Conservation (phyloP, 2,113 vertebrate genomes). For the Pogonocichla stellata region DNA sequence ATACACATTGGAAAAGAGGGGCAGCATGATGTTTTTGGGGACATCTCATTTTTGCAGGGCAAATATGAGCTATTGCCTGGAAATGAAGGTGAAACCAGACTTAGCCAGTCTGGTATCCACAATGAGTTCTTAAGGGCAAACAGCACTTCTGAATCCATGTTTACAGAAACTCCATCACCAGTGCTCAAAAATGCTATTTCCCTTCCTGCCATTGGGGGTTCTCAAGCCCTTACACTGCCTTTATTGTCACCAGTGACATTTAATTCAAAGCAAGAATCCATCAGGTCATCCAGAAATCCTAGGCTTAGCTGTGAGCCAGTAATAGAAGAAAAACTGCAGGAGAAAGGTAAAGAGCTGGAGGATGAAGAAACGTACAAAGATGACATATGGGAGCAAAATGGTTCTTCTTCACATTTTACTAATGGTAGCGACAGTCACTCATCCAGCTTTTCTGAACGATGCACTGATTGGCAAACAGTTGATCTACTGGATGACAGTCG, state of each 20-base stretch:
- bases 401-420: slow-evolving; percentile 70
- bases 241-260: slow-evolving; percentile 85
- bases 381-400: slow-evolving; percentile 75
- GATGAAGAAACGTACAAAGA: slow-evolving; percentile 76
- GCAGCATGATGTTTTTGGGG: slow-evolving; percentile 92
- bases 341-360: slow-evolving; percentile 73
- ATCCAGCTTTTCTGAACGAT: slow-evolving; percentile 82
- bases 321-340: slow-evolving; percentile 76
- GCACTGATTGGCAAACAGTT: slow-evolving; percentile 85
- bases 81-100: slow-evolving; percentile 72
- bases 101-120: slow-evolving; percentile 79
- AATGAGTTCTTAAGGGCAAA: slow-evolving; percentile 89
- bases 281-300: slow-evolving; percentile 77
- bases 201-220: slow-evolving; percentile 92
- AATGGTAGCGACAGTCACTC: slow-evolving; percentile 79
- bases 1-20: slow-evolving; percentile 96
- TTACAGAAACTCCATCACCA: slow-evolving; percentile 89
- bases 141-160: slow-evolving; percentile 91
- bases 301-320: slow-evolving; percentile 80
- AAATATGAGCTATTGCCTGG: slow-evolving; percentile 94
- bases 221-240: slow-evolving; percentile 92
- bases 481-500: slow-evolving; percentile 85
- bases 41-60: slow-evolving; percentile 97
- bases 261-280: slow-evolving; percentile 80
- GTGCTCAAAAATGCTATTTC: slow-evolving; percentile 99